These are phyloP conservation scores for Chloropsis cyanopogon DNA, from an alignment of 2,113 vertebrate genomes.

Conservation along the genomic window DNA sequence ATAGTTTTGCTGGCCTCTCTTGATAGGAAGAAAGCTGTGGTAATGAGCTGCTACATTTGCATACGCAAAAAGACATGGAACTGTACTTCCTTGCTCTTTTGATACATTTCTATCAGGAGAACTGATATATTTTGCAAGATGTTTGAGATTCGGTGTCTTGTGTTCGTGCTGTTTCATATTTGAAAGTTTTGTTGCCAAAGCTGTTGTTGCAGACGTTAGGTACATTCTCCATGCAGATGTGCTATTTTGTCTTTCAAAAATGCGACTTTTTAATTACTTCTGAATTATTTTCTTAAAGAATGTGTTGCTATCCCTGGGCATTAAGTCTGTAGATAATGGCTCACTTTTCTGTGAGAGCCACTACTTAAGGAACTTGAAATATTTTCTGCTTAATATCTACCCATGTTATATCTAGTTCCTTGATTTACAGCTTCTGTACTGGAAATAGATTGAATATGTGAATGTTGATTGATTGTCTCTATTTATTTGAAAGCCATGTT, in stretches of 20 bases:
- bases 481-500: neutral
- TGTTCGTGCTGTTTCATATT: neutral
- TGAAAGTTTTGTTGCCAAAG: neutral
- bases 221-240: neutral
- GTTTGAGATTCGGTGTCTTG: neutral
- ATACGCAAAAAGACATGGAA: neutral
- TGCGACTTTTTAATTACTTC: neutral
- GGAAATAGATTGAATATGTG: neutral
- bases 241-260: neutral
- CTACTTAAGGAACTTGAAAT: constrained; percentile 6
- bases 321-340: neutral
- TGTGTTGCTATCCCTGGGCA: neutral
- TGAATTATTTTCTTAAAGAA: neutral
- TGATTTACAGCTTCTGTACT: neutral
- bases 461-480: neutral
- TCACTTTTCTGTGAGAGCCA: neutral
- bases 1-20: constrained; percentile 10
- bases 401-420: neutral
- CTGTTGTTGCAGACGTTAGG: neutral
- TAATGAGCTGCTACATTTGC: neutral
- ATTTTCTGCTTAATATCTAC: neutral
- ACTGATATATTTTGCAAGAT: neutral
- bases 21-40: constrained; percentile 6
- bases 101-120: neutral
- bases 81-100: neutral